phyloP scores from a whole-genome alignment of 1,140 invertebrate genomes.

The Saccostrea echinata region DNA sequence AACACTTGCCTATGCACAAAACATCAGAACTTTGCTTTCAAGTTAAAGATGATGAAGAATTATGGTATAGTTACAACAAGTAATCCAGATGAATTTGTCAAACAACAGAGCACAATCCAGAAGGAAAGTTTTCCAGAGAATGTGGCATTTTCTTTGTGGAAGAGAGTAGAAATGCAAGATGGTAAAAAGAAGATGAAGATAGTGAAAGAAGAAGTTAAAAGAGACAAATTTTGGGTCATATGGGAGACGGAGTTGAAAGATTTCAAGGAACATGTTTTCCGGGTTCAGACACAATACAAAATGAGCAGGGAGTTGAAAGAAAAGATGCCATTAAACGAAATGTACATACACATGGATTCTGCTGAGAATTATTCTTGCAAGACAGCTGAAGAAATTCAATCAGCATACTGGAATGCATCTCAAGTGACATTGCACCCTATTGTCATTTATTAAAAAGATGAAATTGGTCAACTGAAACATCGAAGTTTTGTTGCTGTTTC shows the following conservation, averaged over 20 bases:
- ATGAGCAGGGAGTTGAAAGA: conserved; percentile 24
- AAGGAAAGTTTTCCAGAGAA: conserved; percentile 32
- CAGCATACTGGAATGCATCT: conserved; percentile 62
- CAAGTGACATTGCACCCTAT: conserved; percentile 56
- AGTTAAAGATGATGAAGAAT: conserved; percentile 31
- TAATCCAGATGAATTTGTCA: conserved; percentile 41
- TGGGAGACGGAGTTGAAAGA: conserved; percentile 16
- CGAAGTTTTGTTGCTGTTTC: conserved; percentile 41
- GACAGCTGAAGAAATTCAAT: conserved; percentile 61
- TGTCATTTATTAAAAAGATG: conserved; percentile 41
- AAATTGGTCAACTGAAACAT: neutral
- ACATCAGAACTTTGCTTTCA: conserved; percentile 54
- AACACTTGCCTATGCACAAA: conserved; percentile 50
- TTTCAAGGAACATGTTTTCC: conserved; percentile 46
- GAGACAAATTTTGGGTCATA: neutral
- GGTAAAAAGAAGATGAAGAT: conserved; percentile 44
- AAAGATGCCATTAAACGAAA: conserved; percentile 29
- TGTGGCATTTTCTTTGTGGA: conserved; percentile 39
- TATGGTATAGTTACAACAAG: neutral
- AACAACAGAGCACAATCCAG: neutral
- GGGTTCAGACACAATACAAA: conserved; percentile 53
- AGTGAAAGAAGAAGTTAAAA: conserved; percentile 21
- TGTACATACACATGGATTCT: conserved; percentile 46
- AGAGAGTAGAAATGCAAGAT: conserved; percentile 2
- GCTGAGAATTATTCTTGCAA: conserved; percentile 62